These are phyloP conservation scores for Drosophila kohkoa DNA, from an alignment of 1,140 invertebrate genomes.

Conservation along the genomic window DNA sequence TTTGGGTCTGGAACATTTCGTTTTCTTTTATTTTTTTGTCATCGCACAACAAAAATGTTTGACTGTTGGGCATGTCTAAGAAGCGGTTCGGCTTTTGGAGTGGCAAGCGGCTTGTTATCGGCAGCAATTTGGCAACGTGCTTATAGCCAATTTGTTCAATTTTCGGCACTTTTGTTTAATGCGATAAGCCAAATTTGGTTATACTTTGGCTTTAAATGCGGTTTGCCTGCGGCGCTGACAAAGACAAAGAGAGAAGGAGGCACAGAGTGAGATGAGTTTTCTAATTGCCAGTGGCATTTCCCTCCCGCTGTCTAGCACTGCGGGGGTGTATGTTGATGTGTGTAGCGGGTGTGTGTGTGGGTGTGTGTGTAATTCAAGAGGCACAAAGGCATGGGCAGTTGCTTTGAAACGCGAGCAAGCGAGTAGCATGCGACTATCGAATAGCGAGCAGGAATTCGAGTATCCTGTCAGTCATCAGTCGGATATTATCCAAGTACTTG, in stretches of 20 bases:
- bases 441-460: background rate
- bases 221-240: slow-evolving; percentile 3
- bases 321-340: background rate
- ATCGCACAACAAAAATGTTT: background rate
- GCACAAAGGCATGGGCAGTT: background rate
- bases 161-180: slow-evolving; percentile 70
- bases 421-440: background rate
- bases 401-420: slow-evolving; percentile 3
- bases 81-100: background rate
- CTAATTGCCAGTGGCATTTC: slow-evolving; percentile 31
- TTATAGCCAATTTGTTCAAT: slow-evolving; percentile 76
- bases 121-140: slow-evolving; percentile 63
- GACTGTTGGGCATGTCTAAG: slow-evolving; percentile 16
- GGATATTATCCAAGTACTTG: slow-evolving; percentile 24
- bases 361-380: slow-evolving; percentile 9
- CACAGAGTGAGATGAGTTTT: slow-evolving; percentile 14
- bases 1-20: slow-evolving; percentile 28
- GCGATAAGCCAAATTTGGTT: slow-evolving; percentile 48
- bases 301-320: background rate
- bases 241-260: background rate
- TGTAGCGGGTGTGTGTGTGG: background rate
- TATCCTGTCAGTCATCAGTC: slow-evolving; percentile 16
- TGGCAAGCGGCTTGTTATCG: slow-evolving; percentile 55
- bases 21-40: slow-evolving; percentile 19
- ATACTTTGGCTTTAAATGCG: slow-evolving; percentile 56